Percentiles rank a stretch among this genome's conserved stretches.
phyloP scores from a whole-genome alignment of 2,888 invertebrate species.

The Podabrus alpinus region DNA sequence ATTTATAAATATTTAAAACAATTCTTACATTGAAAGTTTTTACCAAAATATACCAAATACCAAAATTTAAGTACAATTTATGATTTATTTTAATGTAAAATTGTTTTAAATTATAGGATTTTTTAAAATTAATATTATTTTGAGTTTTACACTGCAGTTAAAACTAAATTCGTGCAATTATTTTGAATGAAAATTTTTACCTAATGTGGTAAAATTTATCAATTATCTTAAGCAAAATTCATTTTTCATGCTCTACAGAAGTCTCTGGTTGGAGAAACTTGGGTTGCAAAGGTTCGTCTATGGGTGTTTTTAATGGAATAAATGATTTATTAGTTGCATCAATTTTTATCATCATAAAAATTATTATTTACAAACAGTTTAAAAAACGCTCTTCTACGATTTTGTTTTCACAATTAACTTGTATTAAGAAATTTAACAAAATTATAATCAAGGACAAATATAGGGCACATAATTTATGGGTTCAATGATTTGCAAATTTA shows the following conservation, averaged over 20 bases:
- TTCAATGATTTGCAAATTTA: no score
- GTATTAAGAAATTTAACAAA: no score
- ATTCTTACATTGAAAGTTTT: no score
- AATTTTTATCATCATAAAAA: background rate
- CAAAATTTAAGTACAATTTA: background rate
- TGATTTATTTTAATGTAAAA: background rate
- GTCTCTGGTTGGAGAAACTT: conserved; percentile 71
- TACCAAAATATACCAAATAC: no score
- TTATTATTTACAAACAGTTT: no score
- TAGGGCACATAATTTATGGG: no score
- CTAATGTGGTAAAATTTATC: background rate
- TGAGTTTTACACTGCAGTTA: conserved; percentile 3
- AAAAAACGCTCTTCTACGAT: no score
- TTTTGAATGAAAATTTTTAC: background rate
- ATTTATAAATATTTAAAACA: no score
- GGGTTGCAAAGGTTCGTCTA: conserved; percentile 79
- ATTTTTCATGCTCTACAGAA: conserved; percentile 54
- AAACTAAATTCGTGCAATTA: background rate
- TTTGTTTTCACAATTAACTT: background rate
- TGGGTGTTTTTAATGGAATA: background rate
- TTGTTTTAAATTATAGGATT: conserved; percentile 2
- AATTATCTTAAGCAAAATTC: conserved; percentile 21
- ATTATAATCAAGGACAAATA: no score
- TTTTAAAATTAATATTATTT: conserved; percentile 1
- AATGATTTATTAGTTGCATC: background rate